phyloP scores from a whole-genome alignment of 2,113 vertebrate genomes.

The Chaetodon trifascialis region DNA sequence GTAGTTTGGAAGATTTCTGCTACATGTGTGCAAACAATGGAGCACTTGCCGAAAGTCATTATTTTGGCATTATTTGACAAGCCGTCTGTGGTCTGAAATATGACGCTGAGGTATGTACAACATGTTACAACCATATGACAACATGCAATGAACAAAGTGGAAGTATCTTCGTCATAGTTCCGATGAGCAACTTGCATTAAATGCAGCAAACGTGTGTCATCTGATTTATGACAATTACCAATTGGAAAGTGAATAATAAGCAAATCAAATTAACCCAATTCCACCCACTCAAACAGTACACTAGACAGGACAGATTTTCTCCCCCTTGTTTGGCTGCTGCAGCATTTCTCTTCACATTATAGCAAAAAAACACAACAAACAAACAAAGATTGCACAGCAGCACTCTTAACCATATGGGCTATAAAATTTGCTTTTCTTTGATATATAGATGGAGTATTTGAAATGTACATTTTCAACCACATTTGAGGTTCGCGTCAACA shows the following conservation, averaged over 20 bases:
- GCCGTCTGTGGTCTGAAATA: slow-evolving; percentile 25
- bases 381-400: slow-evolving; percentile 7
- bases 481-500: slow-evolving; percentile 15
- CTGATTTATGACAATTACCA: neutral
- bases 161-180: neutral
- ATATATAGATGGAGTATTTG: neutral
- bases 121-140: slow-evolving; percentile 15
- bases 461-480: slow-evolving; percentile 1
- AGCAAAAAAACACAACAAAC: slow-evolving; percentile 28
- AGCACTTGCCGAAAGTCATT: slow-evolving; percentile 43
- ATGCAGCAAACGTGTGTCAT: neutral
- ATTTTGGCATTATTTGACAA: slow-evolving; percentile 44
- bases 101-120: slow-evolving; percentile 52
- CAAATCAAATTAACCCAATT: neutral
- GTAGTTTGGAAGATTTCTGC: slow-evolving; percentile 69
- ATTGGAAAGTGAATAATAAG: neutral
- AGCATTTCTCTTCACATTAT: neutral
- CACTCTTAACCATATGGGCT: neutral
- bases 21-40: slow-evolving; percentile 58
- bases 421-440: neutral
- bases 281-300: neutral
- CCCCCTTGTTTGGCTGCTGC: slow-evolving; percentile 4
- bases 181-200: neutral
- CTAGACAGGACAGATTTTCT: neutral
- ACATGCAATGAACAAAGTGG: slow-evolving; percentile 25